phyloP scores from a whole-genome alignment of 2,888 invertebrate genomes.

The Cosmorhoe ocellata region DNA sequence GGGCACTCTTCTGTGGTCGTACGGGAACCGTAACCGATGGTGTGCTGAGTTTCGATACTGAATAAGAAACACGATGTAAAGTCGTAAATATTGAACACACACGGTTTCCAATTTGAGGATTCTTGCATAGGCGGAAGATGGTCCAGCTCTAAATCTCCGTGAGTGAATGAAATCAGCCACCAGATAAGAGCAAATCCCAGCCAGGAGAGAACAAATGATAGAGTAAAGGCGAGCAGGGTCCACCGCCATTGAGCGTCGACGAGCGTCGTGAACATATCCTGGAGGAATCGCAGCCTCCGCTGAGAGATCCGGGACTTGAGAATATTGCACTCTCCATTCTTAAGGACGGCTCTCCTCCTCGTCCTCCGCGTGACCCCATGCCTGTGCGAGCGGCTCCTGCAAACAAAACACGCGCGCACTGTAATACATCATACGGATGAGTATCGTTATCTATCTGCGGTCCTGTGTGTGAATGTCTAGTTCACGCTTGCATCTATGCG shows the following conservation, averaged over 20 bases:
- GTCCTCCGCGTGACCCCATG: conserved; percentile 87
- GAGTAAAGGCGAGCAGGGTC: conserved; percentile 92
- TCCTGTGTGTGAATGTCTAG: conserved; percentile 61
- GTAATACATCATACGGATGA: conserved; percentile 45
- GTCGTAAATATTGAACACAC: conserved; percentile 89
- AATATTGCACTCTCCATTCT: conserved; percentile 98
- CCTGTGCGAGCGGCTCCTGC: conserved; percentile 86
- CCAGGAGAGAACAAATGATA: conserved; percentile 94
- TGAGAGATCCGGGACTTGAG: conserved; percentile 94
- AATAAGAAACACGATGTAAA: conserved; percentile 95
- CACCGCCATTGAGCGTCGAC: conserved; percentile 97
- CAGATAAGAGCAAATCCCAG: conserved; percentile 91
- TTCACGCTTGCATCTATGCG: conserved; percentile 62
- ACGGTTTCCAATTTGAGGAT: conserved; percentile 86
- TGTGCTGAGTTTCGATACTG: conserved; percentile 96
- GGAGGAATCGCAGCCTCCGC: conserved; percentile 88
- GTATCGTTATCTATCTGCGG: conserved; percentile 48
- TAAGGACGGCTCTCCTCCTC: conserved; percentile 92
- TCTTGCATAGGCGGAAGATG: conserved; percentile 79
- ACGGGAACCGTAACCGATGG: conserved; percentile 94
- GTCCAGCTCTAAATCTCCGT: conserved; percentile 89
- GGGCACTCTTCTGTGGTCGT: conserved; percentile 94
- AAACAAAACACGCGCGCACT: conserved; percentile 55
- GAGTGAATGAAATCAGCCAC: conserved; percentile 93
- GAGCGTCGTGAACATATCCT: conserved; percentile 93